Conservation (phyloP, 2,113 vertebrate genomes). For the Loxodonta africana region DNA sequence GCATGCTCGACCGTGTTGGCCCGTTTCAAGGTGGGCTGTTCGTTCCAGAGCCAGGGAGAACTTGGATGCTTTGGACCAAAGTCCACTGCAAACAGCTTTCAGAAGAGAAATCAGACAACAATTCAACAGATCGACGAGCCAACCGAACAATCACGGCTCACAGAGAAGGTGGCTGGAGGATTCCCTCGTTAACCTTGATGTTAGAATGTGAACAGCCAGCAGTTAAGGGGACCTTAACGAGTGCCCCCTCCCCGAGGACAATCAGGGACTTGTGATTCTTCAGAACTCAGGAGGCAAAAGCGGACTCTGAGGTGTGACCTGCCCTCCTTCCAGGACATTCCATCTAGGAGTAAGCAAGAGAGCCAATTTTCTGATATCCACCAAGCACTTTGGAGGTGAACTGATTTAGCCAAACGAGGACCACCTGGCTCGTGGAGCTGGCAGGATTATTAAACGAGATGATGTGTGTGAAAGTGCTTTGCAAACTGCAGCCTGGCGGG, state of each 20-base stretch:
- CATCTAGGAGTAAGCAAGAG: not conserved
- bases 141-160: fast-evolving
- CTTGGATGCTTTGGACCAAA: not conserved
- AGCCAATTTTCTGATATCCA: not conserved
- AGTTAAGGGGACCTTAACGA: not conserved
- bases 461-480: not conserved
- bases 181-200: not conserved
- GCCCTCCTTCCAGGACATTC: fast-evolving
- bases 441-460: not conserved
- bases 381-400: not conserved
- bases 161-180: not conserved
- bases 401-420: not conserved
- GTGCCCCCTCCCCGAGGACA: not conserved
- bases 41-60: not conserved
- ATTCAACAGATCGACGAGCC: not conserved
- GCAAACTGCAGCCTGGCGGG: fast-evolving
- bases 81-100: fast-evolving
- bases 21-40: not conserved
- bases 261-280: not conserved
- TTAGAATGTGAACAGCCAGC: too few species aligned
- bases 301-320: not conserved
- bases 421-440: not conserved
- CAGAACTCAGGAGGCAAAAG: not conserved
- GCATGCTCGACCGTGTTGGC: fast-evolving
- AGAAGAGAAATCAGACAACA: not conserved